phyloP scores from a whole-genome alignment of 2,113 vertebrate species.

The Alaudala cheleensis region DNA sequence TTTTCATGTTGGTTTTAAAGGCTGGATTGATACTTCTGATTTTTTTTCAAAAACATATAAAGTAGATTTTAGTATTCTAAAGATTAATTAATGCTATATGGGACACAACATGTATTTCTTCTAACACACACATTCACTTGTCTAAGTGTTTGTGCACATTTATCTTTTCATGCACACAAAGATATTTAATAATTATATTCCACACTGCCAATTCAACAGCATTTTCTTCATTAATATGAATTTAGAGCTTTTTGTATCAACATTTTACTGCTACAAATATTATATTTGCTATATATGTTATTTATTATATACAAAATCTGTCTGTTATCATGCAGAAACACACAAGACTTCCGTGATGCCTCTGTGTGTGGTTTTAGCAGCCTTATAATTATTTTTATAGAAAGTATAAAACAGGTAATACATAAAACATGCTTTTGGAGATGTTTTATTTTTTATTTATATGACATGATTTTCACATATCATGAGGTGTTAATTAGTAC shows the following conservation, averaged over 20 bases:
- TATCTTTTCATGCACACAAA: not conserved
- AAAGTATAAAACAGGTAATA: not conserved
- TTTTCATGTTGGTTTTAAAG: not conserved
- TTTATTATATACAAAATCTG: not conserved
- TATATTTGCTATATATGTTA: not conserved
- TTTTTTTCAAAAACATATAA: not conserved
- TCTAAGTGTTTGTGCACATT: not conserved
- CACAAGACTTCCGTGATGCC: no score
- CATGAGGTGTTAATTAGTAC: not conserved
- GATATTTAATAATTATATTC: not conserved
- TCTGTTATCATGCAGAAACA: not conserved
- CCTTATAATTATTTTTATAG: not conserved
- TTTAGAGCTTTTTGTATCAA: not conserved
- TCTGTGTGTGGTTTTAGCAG: not conserved
- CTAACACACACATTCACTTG: not conserved
- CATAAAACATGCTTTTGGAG: not conserved
- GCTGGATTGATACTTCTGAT: not conserved
- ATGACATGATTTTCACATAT: not conserved
- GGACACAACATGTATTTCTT: not conserved
- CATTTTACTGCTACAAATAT: not conserved
- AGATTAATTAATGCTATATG: accelerated
- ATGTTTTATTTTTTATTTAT: not conserved
- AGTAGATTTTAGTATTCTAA: not conserved
- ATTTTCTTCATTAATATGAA: not conserved
- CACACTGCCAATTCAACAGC: not conserved